A percentile compares a stretch with the other conserved stretches of the same genome.
phyloP scores from a whole-genome alignment of 1,140 invertebrate genomes.

The Bicyclus anynana region DNA sequence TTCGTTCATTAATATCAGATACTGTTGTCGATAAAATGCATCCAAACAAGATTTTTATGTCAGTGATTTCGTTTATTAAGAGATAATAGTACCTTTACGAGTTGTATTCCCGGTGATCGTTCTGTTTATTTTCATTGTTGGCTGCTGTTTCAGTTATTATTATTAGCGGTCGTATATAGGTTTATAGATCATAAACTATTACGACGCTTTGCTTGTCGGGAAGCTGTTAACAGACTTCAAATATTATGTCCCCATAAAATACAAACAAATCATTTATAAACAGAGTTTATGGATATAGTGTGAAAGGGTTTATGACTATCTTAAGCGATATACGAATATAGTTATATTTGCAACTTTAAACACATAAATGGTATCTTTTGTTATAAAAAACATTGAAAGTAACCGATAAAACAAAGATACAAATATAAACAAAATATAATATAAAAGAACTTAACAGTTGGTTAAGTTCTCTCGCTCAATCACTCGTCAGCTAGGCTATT shows the following conservation, averaged over 20 bases:
- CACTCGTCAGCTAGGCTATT: too few relatives aligned
- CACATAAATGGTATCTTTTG: too few relatives aligned
- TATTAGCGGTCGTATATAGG: conserved; percentile 72
- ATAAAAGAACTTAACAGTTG: too few relatives aligned
- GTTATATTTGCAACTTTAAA: not conserved
- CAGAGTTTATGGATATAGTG: conserved; percentile 11
- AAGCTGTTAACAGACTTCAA: conserved; percentile 66
- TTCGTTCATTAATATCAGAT: conserved; percentile 57
- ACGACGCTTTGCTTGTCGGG: conserved; percentile 66
- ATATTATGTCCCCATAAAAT: conserved; percentile 62
- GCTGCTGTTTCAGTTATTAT: conserved; percentile 73
- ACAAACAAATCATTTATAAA: conserved; percentile 63
- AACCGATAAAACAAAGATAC: too few relatives aligned
- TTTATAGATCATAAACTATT: conserved; percentile 72
- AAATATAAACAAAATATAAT: too few relatives aligned
- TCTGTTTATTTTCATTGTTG: conserved; percentile 70
- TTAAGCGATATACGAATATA: not conserved
- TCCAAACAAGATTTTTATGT: conserved; percentile 66
- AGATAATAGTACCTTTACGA: conserved; percentile 74
- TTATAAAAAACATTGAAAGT: too few relatives aligned
- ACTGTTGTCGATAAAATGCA: conserved; percentile 51
- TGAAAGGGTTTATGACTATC: not conserved
- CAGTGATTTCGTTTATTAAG: conserved; percentile 70
- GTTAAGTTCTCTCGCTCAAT: too few relatives aligned
- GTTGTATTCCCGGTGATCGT: conserved; percentile 56